Conservation (phyloP, 2,797 vertebrate species). For the Chloroceryle inda region DNA sequence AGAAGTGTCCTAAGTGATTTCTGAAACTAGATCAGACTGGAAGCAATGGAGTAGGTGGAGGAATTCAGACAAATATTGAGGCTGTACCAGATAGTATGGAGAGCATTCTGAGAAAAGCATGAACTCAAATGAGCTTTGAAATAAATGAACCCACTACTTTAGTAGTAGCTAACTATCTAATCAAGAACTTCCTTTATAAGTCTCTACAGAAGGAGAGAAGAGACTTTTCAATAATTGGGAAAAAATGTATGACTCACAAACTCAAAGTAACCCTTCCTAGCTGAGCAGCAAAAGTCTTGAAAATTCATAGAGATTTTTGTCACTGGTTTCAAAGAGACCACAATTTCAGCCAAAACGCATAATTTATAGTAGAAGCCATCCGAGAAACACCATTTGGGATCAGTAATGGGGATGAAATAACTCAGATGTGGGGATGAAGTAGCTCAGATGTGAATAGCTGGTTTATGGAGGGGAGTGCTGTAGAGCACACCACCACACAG, state of each 20-base stretch:
- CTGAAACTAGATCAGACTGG: background rate
- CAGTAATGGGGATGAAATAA: background rate
- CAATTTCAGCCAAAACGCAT: accelerated
- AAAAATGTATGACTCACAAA: background rate
- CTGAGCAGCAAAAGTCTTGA: background rate
- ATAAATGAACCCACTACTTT: background rate
- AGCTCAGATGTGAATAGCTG: background rate
- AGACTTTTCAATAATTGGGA: background rate
- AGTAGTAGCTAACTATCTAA: background rate
- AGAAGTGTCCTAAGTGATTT: background rate
- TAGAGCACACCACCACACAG: accelerated
- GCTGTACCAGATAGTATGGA: background rate
- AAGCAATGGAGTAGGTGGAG: background rate
- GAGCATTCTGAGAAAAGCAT: background rate
- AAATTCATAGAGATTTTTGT: background rate
- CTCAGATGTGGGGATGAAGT: background rate
- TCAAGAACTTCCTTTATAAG: background rate
- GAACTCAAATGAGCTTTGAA: background rate
- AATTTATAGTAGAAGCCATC: background rate
- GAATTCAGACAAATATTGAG: background rate
- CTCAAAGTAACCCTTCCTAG: background rate
- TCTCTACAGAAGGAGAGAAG: background rate
- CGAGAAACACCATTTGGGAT: background rate
- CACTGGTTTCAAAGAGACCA: background rate
- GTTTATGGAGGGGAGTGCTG: background rate